Base-by-base conservation (phyloP, 1,140 invertebrate species). In the Hyphantria cunea region DNA sequence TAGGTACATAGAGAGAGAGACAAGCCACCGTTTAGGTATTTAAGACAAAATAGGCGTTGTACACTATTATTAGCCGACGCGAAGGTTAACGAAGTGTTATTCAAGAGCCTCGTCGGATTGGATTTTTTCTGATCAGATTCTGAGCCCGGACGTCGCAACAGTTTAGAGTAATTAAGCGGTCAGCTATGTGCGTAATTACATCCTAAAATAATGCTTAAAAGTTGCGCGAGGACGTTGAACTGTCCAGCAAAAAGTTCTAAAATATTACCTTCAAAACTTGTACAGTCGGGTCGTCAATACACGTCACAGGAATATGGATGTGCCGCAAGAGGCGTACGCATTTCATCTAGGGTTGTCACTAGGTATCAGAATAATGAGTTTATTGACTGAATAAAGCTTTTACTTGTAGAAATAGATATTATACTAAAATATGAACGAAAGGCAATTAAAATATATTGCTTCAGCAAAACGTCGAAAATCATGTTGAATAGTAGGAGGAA, bases 271-370 rank as follows among this genome's bases (percentile, higher is more conserved):
- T 72, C 56, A 82, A 83, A 77, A 84, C 65, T 75, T 70, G 69
- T 62, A 64, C 64, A 74, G 72, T 60, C 68, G 61, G 72, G 82
- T 78, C 81, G 83, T 90, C 87, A 88, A 83, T 84, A 82, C 67
- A 76, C 84, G 85, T 85, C 84, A 84, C 84, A 66, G 85, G 85
- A 83, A 86, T 88, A 88, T 85, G 72, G 82, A 88, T 88, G 84
- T 84, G 78, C 84, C 77, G 78, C 82, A 72, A 33, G 78, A 67
- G 79, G 82, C 75, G 53, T 37, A 59, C 59, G 62, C 44, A 49
- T 53, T 51, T 44, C 11, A 37, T 9, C 11, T 41, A 66, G 56
- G 64, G 56, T 49, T 60, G 64, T 56, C 45, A 33, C 13, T 5
- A 25, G 5, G n/a, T 13, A 25, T 25, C n/a, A n/a, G 5, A 25